Base-by-base conservation (phyloP, 2,797 vertebrate genomes). In the Hydrolagus colliei region DNA sequence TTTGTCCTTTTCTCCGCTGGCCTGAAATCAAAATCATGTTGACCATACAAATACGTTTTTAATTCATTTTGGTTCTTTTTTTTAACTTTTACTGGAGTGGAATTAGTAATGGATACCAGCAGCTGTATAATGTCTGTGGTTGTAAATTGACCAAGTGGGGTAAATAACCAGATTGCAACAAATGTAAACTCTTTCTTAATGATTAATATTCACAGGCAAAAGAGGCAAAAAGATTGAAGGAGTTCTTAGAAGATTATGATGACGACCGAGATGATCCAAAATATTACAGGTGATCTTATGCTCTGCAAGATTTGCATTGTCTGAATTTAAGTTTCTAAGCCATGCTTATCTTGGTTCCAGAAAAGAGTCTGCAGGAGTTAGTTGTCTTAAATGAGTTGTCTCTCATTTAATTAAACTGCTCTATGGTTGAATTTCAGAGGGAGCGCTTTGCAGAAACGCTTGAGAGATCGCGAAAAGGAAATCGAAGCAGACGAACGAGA, bases 221-320 rank as follows among this genome's bases (percentile, higher is more conserved):
- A 93, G 98, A 99, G 92, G 97, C 96, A 86, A 99, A 99, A 91
- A 92, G 98, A 86, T 91, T 99, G 73, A 99, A 99, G 92, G 98
- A 99, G 91, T 99, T 99, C 90, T 94, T 99, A 87, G 97, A 99
- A 92, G 98, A 99, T 90, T 99, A 99, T 85, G 98, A 99, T 87
- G 98, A 99, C 88, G 98, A 99, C 87, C 90, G 98, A 93, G 98
- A 99, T 88, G 98, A 99, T 90, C 97, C 96, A 62, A 99, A 99
- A 89, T 99, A 99, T 89, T 99, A 98, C 91, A 96, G 96, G 98
- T 98, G 88, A 90, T 84, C 63, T 11, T 22, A 16, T 52, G 22
- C 9, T 73, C 10, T 59, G 14, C 18, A 5, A 41, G 22, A 18
- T 52, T 20, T 73, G 27, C 16, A 22, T 67, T 61, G 9, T 27